These are phyloP conservation scores for Amphipyra berbera DNA, from an alignment of 2,888 invertebrate genomes.

Conservation along the genomic window DNA sequence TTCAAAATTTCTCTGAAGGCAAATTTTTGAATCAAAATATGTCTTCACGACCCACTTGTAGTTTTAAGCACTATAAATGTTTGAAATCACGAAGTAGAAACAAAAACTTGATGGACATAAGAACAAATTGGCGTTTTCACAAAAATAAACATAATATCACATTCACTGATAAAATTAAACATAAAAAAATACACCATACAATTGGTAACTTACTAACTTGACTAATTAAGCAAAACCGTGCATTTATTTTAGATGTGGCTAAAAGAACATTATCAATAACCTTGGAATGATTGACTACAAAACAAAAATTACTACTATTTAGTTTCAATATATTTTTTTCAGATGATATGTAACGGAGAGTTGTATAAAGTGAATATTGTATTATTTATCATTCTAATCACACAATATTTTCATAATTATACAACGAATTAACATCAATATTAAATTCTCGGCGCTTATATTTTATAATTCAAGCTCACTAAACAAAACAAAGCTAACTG, in stretches of 20 bases:
- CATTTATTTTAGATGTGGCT: constrained; percentile 58
- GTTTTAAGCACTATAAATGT: constrained; percentile 69
- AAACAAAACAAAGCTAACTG: constrained; percentile 10
- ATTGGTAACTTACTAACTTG: constrained; percentile 58
- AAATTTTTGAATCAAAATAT: constrained; percentile 36
- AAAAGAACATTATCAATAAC: constrained; percentile 61
- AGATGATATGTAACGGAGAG: too few species aligned
- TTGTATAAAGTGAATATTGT: too few species aligned
- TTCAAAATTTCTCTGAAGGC: constrained; percentile 47
- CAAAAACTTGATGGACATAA: constrained; percentile 47
- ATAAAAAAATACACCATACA: constrained; percentile 52
- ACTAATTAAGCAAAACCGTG: constrained; percentile 56
- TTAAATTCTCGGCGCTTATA: constrained; percentile 5
- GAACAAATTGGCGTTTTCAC: constrained; percentile 66
- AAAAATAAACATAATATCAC: constrained; percentile 60
- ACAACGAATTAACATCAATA: constrained; percentile 1
- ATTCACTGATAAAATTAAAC: constrained; percentile 56
- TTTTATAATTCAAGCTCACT: constrained; percentile 12
- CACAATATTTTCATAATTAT: background rate
- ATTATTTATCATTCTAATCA: background rate
- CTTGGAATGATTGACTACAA: background rate
- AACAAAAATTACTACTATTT: too few species aligned
- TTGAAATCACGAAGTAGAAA: constrained; percentile 69
- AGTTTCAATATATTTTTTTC: too few species aligned
- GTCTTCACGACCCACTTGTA: constrained; percentile 62